Conservation (phyloP, 2,797 vertebrate genomes). For the Catharus ustulatus region DNA sequence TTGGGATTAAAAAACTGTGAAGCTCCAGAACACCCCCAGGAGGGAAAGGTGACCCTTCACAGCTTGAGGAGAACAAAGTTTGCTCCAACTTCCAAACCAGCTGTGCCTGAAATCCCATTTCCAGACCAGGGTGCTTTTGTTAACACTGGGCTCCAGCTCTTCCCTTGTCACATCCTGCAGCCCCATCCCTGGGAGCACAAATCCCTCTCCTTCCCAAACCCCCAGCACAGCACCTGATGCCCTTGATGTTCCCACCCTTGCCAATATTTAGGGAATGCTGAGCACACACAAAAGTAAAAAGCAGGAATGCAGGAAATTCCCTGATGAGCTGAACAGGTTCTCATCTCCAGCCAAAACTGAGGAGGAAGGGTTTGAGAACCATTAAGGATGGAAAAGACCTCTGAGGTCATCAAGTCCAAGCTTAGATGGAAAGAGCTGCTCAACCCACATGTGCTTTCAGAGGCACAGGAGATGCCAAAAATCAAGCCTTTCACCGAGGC, state of each 20-base stretch:
- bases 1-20: background rate
- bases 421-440: background rate
- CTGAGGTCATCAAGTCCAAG: fast-evolving
- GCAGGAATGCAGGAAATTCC: background rate
- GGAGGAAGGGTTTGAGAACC: background rate
- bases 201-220: background rate
- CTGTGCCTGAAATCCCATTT: background rate
- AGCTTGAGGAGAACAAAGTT: background rate
- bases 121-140: background rate
- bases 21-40: background rate
- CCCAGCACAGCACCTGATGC: background rate
- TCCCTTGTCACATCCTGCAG: background rate
- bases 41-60: background rate
- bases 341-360: background rate
- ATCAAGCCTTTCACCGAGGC: background rate
- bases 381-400: background rate
- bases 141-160: background rate
- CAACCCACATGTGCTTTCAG: fast-evolving
- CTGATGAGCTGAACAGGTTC: background rate
- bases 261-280: background rate
- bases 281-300: background rate
- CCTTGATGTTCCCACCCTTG: background rate
- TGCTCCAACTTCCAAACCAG: fast-evolving
- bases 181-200: background rate
- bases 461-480: background rate